These are phyloP conservation scores for Nymphalis polychloros DNA, from an alignment of 2,888 invertebrate genomes.

Conservation along the genomic window DNA sequence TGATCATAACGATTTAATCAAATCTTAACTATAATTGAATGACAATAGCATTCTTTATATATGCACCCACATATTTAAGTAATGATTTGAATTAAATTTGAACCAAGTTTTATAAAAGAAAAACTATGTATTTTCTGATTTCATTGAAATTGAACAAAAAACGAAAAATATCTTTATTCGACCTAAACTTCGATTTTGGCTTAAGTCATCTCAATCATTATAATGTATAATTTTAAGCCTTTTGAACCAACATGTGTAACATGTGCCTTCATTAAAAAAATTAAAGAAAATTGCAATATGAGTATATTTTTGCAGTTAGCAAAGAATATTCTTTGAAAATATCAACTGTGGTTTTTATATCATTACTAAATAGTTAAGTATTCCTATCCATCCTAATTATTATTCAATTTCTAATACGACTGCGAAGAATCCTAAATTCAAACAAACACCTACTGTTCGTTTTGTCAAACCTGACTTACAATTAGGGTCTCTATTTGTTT, in stretches of 20 bases:
- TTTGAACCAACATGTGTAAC: too few relatives aligned
- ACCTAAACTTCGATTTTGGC: too few relatives aligned
- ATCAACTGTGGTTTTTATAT: too few relatives aligned
- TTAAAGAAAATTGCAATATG: too few relatives aligned
- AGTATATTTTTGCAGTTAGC: too few relatives aligned
- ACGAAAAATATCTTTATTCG: too few relatives aligned
- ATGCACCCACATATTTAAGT: background rate
- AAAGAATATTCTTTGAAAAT: too few relatives aligned
- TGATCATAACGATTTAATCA: conserved; percentile 40
- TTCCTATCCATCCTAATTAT: background rate
- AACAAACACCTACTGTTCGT: conserved; percentile 28
- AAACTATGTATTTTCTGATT: background rate
- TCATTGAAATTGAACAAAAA: too few relatives aligned
- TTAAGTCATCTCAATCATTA: too few relatives aligned
- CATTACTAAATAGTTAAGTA: too few relatives aligned
- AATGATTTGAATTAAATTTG: background rate
- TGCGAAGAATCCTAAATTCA: conserved; percentile 22
- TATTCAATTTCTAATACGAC: conserved; percentile 26
- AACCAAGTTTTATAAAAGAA: background rate
- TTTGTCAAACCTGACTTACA: conserved; percentile 22
- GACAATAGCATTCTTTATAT: background rate
- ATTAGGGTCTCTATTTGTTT: conserved; percentile 22
- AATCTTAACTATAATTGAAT: conserved; percentile 31
- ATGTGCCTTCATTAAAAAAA: too few relatives aligned
- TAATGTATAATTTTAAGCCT: too few relatives aligned